These are phyloP conservation scores for Hypotaenidia okinawae DNA, from an alignment of 2,797 vertebrate genomes.

Conservation along the genomic window DNA sequence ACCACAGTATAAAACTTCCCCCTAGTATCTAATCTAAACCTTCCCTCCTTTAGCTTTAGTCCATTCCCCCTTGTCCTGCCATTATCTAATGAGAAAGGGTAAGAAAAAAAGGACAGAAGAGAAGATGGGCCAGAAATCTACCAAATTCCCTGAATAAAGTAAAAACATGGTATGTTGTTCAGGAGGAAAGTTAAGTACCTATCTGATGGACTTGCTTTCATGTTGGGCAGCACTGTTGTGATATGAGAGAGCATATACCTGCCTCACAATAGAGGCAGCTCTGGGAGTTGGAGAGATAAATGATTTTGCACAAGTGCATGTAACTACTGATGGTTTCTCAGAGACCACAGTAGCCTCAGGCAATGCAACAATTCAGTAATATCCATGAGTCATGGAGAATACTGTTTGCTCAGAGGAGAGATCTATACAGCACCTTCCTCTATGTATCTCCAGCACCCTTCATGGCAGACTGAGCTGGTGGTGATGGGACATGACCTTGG, in stretches of 20 bases:
- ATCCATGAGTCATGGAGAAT: neutral
- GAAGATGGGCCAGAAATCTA: neutral
- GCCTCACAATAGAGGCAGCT: neutral
- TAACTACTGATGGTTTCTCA: neutral
- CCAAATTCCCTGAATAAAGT: neutral
- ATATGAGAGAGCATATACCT: neutral
- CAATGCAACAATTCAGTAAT: fast-evolving
- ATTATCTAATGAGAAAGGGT: neutral
- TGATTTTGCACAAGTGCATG: neutral
- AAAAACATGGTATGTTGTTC: neutral
- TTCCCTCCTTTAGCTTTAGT: too few relatives aligned
- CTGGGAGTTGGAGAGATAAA: neutral
- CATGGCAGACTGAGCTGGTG: neutral
- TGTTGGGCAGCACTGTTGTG: neutral
- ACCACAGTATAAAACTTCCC: too few relatives aligned
- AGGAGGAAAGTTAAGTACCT: neutral
- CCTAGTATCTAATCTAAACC: too few relatives aligned
- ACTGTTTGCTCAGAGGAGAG: neutral
- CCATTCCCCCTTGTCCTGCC: too few relatives aligned
- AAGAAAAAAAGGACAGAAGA: neutral
- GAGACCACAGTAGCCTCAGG: neutral
- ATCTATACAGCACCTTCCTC: neutral
- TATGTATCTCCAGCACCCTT: neutral
- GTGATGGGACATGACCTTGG: neutral
- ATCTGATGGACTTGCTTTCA: neutral